phyloP scores from a whole-genome alignment of 1,140 invertebrate species.

The Ptiloglossa arizonensis region DNA sequence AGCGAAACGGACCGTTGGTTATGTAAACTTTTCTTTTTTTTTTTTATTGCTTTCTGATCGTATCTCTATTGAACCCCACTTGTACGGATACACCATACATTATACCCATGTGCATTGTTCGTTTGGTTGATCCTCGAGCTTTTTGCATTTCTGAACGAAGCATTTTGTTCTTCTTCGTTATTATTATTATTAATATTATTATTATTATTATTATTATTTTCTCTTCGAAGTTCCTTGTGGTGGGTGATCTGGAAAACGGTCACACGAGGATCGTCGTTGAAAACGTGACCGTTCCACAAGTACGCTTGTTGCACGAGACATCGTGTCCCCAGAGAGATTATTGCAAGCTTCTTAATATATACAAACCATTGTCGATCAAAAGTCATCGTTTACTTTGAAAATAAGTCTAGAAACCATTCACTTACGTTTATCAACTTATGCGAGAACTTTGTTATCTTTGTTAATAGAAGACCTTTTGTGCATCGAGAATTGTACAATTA shows the following conservation, averaged over 20 bases:
- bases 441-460: no score
- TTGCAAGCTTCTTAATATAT: background rate
- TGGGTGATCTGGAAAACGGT: background rate
- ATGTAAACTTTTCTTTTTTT: background rate
- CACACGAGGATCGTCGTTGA: background rate
- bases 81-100: background rate
- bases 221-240: background rate
- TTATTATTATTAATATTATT: slow-evolving; percentile 11
- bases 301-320: background rate
- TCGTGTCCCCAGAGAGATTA: background rate
- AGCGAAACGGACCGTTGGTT: no score
- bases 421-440: no score
- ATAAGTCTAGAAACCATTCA: no score
- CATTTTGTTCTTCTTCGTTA: background rate
- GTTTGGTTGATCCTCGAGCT: background rate
- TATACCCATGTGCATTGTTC: background rate
- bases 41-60: background rate
- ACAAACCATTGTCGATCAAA: background rate
- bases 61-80: background rate
- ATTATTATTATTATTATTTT: slow-evolving; percentile 1
- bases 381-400: no score
- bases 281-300: slow-evolving; percentile 1
- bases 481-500: no score
- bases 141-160: background rate
- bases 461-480: no score